A percentile compares a stretch with the other conserved stretches of the same genome.
Conservation (phyloP, 2,113 vertebrate species). For the Chloropsis cyanopogon region DNA sequence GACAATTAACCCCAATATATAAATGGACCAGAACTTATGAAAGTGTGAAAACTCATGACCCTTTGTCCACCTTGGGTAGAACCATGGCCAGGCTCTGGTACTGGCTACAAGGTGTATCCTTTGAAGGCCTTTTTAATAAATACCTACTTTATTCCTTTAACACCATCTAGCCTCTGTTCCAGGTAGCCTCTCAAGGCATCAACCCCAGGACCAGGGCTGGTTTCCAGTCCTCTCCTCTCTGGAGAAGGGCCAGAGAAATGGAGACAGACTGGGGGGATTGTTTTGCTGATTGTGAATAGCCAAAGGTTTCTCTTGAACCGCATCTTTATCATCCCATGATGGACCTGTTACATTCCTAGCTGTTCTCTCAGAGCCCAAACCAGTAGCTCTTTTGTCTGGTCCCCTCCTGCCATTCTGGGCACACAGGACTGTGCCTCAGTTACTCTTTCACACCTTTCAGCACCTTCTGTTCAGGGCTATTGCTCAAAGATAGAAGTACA, state of each 20-base stretch:
- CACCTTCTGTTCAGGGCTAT: background rate
- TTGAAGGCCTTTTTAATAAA: background rate
- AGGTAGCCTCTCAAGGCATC: background rate
- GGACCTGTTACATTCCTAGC: background rate
- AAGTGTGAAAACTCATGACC: accelerated
- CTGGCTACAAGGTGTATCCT: too few relatives aligned
- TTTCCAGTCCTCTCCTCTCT: background rate
- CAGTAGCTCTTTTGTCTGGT: background rate
- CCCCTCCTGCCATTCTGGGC: background rate
- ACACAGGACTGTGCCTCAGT: background rate
- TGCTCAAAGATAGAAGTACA: background rate
- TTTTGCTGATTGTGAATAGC: background rate
- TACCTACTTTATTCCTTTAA: too few relatives aligned
- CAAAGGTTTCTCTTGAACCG: background rate
- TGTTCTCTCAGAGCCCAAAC: background rate
- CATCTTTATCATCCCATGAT: background rate
- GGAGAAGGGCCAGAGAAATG: background rate
- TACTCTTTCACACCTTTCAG: background rate
- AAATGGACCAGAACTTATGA: background rate
- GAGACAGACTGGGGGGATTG: background rate
- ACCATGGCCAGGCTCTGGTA: accelerated
- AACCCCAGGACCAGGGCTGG: background rate
- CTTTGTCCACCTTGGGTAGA: accelerated
- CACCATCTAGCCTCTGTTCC: background rate
- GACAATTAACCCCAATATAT: background rate